A percentile compares a stretch with the other conserved stretches of the same genome.
Conservation (phyloP, 2,797 vertebrate genomes). For the Avahi laniger region DNA sequence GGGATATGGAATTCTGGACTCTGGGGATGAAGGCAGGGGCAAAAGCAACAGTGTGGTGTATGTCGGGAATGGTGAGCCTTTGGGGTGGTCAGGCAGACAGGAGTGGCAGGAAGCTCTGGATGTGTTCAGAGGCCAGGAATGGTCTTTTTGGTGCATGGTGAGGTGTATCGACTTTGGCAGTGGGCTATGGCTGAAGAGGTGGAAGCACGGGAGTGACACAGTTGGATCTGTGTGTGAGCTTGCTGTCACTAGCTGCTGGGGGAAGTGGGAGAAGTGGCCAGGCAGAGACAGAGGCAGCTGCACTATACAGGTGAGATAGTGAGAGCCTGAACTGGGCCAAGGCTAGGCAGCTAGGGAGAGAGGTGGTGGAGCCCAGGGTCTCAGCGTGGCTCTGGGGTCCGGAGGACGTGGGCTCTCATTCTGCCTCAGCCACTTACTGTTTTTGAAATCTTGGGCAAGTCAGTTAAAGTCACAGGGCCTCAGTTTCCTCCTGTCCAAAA, state of each 20-base stretch:
- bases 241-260: neutral
- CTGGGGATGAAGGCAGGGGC: neutral
- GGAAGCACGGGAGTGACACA: neutral
- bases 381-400: neutral
- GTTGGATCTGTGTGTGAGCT: neutral
- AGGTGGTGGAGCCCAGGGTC: neutral
- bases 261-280: neutral
- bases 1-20: neutral
- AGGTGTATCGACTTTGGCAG: neutral
- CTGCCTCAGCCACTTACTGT: neutral
- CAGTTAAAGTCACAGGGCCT: neutral
- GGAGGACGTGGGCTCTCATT: neutral
- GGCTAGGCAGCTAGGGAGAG: neutral
- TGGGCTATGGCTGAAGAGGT: neutral
- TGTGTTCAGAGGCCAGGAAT: neutral
- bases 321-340: neutral
- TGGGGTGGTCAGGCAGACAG: neutral
- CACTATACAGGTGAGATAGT: accelerated
- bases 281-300: neutral
- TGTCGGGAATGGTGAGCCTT: neutral
- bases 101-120: neutral
- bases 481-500: neutral
- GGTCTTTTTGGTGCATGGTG: neutral
- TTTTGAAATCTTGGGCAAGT: neutral
- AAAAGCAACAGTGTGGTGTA: neutral